Conservation (phyloP, 2,113 vertebrate species). For the Abramis brama region DNA sequence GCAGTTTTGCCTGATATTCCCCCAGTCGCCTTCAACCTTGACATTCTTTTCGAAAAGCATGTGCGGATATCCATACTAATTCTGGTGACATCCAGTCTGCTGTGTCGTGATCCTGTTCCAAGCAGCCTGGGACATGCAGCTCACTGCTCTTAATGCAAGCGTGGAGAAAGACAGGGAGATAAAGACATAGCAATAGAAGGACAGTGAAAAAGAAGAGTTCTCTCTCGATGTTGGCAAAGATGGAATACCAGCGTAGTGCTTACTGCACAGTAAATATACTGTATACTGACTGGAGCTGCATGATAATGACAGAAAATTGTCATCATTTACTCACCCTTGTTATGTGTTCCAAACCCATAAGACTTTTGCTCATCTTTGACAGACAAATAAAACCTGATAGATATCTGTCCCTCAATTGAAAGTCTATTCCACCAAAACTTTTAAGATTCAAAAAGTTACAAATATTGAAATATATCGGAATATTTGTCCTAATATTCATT, state of each 20-base stretch:
- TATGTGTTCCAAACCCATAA: not conserved
- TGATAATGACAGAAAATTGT: not conserved
- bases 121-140: conserved; percentile 5
- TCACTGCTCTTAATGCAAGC: not conserved
- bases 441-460: no score
- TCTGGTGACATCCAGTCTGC: conserved; percentile 27
- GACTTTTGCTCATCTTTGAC: not conserved
- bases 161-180: not conserved
- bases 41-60: conserved; percentile 48
- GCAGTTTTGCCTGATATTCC: conserved; percentile 48
- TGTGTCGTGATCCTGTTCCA: conserved; percentile 33
- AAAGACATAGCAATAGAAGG: not conserved
- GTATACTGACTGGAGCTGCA: not conserved
- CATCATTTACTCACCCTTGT: not conserved
- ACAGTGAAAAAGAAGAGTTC: not conserved
- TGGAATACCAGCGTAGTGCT: not conserved
- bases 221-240: not conserved
- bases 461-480: no score
- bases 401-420: no score
- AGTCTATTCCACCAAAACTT: no score
- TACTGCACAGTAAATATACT: not conserved
- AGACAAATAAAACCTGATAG: not conserved
- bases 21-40: conserved; percentile 52
- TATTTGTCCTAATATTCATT: no score
- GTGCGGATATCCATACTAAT: conserved; percentile 53